These are phyloP conservation scores for Aricia artaxerxes DNA, from an alignment of 2,888 invertebrate genomes.

Conservation along the genomic window DNA sequence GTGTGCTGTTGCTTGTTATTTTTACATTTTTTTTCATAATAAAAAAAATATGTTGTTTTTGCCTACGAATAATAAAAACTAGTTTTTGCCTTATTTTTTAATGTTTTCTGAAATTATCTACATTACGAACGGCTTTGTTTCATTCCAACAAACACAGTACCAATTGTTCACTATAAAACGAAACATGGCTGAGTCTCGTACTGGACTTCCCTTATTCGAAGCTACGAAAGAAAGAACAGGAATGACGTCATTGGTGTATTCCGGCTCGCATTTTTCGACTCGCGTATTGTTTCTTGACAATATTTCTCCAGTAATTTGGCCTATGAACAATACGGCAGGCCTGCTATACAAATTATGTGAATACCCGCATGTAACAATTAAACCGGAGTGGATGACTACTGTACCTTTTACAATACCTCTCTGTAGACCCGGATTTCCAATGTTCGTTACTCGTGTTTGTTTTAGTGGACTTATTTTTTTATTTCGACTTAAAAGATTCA, in stretches of 20 bases:
- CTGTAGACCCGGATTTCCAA: background rate
- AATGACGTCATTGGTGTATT: slow-evolving; percentile 5
- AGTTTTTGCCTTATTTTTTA: too few species aligned
- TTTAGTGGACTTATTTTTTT: background rate
- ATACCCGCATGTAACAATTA: slow-evolving; percentile 13
- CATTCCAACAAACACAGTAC: too few species aligned
- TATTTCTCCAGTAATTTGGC: slow-evolving; percentile 23
- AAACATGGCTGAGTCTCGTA: background rate
- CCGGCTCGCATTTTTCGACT: background rate
- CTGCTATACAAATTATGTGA: slow-evolving; percentile 22
- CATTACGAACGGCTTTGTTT: too few species aligned
- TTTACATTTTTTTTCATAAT: too few species aligned
- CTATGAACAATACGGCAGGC: slow-evolving; percentile 4
- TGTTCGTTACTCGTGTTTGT: background rate
- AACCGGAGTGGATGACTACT: slow-evolving; percentile 8
- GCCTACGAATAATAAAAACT: too few species aligned
- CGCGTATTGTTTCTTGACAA: slow-evolving; percentile 6
- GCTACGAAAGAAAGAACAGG: background rate
- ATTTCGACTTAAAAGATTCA: background rate
- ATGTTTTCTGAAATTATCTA: too few species aligned
- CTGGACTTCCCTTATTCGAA: background rate
- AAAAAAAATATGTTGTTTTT: too few species aligned
- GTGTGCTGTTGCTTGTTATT: too few species aligned
- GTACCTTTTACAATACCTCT: slow-evolving; percentile 2
- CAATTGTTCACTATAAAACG: background rate